Percentiles rank a stretch among this genome's conserved stretches.
These are phyloP conservation scores for Columba guinea DNA, from an alignment of 2,797 vertebrate species.

Conservation along the genomic window DNA sequence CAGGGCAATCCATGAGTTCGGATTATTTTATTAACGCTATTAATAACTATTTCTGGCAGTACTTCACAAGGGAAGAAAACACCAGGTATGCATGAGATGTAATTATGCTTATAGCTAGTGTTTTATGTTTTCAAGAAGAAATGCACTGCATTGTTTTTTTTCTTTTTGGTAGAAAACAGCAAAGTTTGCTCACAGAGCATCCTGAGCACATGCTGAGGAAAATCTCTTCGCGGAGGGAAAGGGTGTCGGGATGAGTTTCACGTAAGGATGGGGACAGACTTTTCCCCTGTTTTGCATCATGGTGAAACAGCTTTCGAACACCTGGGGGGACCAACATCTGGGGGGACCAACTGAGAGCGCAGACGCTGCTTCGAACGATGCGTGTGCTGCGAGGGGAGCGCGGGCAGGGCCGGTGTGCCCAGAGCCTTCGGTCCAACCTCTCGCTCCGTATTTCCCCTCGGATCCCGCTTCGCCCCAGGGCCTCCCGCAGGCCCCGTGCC, in stretches of 20 bases:
- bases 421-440: not conserved
- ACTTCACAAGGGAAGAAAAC: not conserved
- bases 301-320: not conserved
- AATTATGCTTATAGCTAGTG: not conserved
- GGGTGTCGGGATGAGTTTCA: not conserved
- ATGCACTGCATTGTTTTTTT: not conserved
- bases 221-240: not conserved
- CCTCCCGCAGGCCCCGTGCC: not conserved
- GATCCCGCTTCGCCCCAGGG: too few relatives aligned
- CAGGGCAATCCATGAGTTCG: not conserved
- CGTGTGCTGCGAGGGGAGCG: not conserved
- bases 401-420: not conserved
- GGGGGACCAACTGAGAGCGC: too few relatives aligned
- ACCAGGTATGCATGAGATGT: not conserved
- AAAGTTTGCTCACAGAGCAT: rapidly evolving
- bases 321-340: rapidly evolving
- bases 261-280: not conserved
- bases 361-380: rapidly evolving
- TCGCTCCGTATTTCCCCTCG: not conserved
- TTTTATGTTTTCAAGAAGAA: not conserved
- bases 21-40: not conserved
- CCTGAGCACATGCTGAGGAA: rapidly evolving
- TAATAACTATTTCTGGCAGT: not conserved
- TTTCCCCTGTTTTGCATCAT: rapidly evolving
- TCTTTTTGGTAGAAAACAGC: not conserved